Evolutionary conservation across 2,797 vertebrate genomes (phyloP).

Genomic region (Gila robusta): DNA sequence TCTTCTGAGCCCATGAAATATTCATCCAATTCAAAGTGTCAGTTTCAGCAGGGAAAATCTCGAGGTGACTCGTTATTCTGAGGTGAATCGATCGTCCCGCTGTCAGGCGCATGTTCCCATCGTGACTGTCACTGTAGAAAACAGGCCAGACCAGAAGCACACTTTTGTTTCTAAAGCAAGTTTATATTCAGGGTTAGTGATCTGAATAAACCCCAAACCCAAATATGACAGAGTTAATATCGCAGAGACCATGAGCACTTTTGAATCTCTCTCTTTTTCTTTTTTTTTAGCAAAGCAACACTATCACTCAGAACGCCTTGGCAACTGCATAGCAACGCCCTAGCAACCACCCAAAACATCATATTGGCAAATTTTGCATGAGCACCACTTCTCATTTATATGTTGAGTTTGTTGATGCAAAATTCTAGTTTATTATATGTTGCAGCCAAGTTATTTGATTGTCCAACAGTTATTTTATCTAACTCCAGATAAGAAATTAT

Average conservation of each 20-base stretch:
- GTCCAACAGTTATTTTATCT: background rate
- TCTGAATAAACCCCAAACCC: background rate
- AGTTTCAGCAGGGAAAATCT: slow-evolving; percentile 1
- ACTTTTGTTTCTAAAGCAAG: slow-evolving; percentile 1
- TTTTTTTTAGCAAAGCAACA: too few relatives aligned
- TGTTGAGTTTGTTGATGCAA: background rate
- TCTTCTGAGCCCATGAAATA: slow-evolving; percentile 28
- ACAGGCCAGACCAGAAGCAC: background rate
- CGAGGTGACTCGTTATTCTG: slow-evolving; percentile 24
- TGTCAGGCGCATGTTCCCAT: slow-evolving; percentile 31
- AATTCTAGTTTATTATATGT: background rate
- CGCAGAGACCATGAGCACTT: background rate
- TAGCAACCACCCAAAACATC: background rate
- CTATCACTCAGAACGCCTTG: background rate
- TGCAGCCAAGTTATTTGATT: background rate
- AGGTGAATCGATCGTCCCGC: slow-evolving; percentile 1
- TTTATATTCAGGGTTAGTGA: background rate
- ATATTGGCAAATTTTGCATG: background rate
- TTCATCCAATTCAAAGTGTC: slow-evolving; percentile 27
- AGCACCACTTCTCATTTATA: background rate
- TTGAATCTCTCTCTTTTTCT: background rate
- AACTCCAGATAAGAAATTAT: background rate
- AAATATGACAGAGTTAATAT: background rate
- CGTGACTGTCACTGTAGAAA: background rate
- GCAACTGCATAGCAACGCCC: background rate